phyloP scores from a whole-genome alignment of 2,888 invertebrate genomes.

The Lithophane leautieri region DNA sequence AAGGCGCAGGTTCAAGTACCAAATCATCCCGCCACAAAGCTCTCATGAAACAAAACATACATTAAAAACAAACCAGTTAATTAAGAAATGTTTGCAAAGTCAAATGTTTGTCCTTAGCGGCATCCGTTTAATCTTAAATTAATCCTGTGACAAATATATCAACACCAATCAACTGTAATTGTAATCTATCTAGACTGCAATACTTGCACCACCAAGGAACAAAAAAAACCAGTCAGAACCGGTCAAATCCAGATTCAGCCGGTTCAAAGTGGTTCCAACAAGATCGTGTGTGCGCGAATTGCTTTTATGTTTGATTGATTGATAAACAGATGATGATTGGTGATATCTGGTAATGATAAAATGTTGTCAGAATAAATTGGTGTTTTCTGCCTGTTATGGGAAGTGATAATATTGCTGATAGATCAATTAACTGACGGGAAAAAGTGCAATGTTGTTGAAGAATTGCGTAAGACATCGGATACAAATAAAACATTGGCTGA shows the following conservation, averaged over 20 bases:
- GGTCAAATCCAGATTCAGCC: constrained; percentile 26
- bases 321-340: constrained; percentile 47
- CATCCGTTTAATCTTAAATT: constrained; percentile 63
- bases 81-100: constrained; percentile 31
- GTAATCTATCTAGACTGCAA: constrained; percentile 52
- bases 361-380: constrained; percentile 49
- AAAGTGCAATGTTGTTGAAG: constrained; percentile 20
- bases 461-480: not conserved
- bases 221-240: constrained; percentile 11
- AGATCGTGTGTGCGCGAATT: constrained; percentile 27
- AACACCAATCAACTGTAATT: constrained; percentile 78
- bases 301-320: constrained; percentile 53
- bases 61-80: constrained; percentile 50
- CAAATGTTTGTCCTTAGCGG: constrained; percentile 34
- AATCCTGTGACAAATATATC: constrained; percentile 60
- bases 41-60: constrained; percentile 25
- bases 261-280: constrained; percentile 12
- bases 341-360: constrained; percentile 42
- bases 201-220: constrained; percentile 42
- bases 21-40: constrained; percentile 51
- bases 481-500: not conserved
- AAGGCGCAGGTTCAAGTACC: constrained; percentile 32
- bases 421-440: constrained; percentile 30
- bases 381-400: constrained; percentile 15
- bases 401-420: constrained; percentile 18